Percentiles rank a stretch among this genome's conserved stretches.
These are phyloP conservation scores for Sprattus sprattus DNA, from an alignment of 2,113 vertebrate species.

Conservation along the genomic window DNA sequence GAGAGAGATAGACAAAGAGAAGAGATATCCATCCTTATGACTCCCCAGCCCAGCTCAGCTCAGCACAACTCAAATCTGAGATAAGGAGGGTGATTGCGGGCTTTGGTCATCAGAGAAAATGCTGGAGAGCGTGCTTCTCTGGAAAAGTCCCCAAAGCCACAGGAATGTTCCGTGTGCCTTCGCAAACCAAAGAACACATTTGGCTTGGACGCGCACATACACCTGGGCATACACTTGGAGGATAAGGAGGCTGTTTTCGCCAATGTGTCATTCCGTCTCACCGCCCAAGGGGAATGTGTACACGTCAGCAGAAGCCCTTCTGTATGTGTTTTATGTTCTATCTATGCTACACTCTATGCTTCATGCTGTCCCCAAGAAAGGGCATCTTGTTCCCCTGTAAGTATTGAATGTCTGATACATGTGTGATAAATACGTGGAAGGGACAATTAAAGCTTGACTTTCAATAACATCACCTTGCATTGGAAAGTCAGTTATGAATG, in stretches of 20 bases:
- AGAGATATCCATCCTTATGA: not conserved
- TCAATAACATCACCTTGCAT: not conserved
- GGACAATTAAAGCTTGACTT: not conserved
- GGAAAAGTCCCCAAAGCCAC: not conserved
- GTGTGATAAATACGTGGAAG: not conserved
- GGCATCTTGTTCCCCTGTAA: too few relatives aligned
- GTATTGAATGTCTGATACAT: not conserved
- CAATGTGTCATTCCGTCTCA: not conserved
- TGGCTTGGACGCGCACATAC: not conserved
- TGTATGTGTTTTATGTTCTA: not conserved
- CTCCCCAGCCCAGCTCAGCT: not conserved
- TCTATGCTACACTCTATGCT: not conserved
- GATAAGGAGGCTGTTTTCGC: not conserved
- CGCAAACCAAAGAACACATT: not conserved
- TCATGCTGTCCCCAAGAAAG: too few relatives aligned
- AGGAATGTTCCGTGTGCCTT: not conserved
- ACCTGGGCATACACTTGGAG: not conserved
- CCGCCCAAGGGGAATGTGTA: not conserved
- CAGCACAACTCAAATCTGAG: not conserved
- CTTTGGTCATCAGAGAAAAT: slow-evolving; percentile 10
- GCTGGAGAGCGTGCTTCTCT: not conserved
- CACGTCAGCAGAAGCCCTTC: not conserved
- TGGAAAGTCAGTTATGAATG: not conserved
- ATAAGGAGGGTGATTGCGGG: not conserved
- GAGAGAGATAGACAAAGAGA: not conserved